phyloP scores from a whole-genome alignment of 2,888 invertebrate genomes.

The Cylindroiulus punctatus region DNA sequence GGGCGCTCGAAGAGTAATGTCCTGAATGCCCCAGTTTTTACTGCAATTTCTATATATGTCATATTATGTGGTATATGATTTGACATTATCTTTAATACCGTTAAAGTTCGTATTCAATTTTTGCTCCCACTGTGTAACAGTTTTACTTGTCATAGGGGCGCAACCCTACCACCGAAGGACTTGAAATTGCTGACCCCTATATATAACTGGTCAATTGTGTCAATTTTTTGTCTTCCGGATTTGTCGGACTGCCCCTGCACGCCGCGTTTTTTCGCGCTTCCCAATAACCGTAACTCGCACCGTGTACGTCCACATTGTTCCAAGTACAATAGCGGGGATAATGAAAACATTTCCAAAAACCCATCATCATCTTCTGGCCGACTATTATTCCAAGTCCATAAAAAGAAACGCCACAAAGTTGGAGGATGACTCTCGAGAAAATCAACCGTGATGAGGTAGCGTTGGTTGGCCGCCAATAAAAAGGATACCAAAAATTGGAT shows the following conservation, averaged over 20 bases:
- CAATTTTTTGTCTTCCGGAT: neutral
- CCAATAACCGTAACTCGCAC: constrained; percentile 29
- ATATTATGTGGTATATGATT: too few relatives aligned
- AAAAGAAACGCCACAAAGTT: constrained; percentile 16
- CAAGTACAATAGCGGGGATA: neutral
- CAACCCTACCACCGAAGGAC: too few relatives aligned
- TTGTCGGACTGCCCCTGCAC: neutral
- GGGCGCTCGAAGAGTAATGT: too few relatives aligned
- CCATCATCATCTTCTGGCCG: constrained; percentile 23
- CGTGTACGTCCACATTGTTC: neutral
- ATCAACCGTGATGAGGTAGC: neutral
- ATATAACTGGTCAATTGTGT: too few relatives aligned
- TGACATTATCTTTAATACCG: too few relatives aligned
- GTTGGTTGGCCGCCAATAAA: constrained; percentile 15
- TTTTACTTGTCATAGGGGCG: too few relatives aligned
- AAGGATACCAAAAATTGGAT: constrained; percentile 31
- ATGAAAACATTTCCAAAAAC: constrained; percentile 34
- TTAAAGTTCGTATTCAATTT: too few relatives aligned
- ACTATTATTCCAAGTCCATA: constrained; percentile 33
- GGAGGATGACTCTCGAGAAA: constrained; percentile 31
- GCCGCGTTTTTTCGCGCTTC: neutral
- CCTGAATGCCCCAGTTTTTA: too few relatives aligned
- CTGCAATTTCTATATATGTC: too few relatives aligned
- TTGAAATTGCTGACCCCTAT: too few relatives aligned
- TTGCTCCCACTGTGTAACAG: too few relatives aligned